Evolutionary conservation across 2,888 invertebrate genomes (phyloP).

Genomic region (Idaea biselata): DNA sequence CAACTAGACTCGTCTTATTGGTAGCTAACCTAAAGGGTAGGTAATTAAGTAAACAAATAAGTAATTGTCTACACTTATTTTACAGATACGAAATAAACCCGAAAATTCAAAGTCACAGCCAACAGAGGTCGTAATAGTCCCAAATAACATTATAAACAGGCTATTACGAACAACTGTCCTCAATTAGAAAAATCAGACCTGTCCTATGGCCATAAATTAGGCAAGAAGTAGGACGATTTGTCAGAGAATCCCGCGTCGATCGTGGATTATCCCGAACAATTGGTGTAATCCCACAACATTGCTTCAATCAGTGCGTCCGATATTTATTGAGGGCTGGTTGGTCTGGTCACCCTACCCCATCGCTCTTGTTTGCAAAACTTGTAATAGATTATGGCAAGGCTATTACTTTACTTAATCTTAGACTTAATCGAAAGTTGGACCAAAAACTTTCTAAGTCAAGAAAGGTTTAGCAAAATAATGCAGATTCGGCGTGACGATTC

Average conservation of each 20-base stretch:
- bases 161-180: slow-evolving; percentile 27
- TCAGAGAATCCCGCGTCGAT: slow-evolving; percentile 66
- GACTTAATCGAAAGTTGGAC: background rate
- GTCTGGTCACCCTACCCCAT: slow-evolving; percentile 51
- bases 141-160: slow-evolving; percentile 3
- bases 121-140: background rate
- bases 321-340: slow-evolving; percentile 60
- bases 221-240: slow-evolving; percentile 48
- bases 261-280: slow-evolving; percentile 65
- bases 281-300: slow-evolving; percentile 63
- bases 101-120: no score
- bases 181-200: slow-evolving; percentile 23
- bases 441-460: background rate
- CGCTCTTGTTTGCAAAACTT: slow-evolving; percentile 32
- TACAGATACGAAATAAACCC: no score
- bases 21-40: no score
- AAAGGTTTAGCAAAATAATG: no score
- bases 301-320: slow-evolving; percentile 36
- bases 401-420: slow-evolving; percentile 5
- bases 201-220: slow-evolving; percentile 54
- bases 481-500: no score
- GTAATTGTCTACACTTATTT: no score
- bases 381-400: slow-evolving; percentile 31
- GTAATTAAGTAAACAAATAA: no score
- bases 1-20: no score